A percentile compares a stretch with the other conserved stretches of the same genome.
Evolutionary conservation across 2,888 invertebrate genomes (phyloP).

Genomic region (Tenodera sinensis): DNA sequence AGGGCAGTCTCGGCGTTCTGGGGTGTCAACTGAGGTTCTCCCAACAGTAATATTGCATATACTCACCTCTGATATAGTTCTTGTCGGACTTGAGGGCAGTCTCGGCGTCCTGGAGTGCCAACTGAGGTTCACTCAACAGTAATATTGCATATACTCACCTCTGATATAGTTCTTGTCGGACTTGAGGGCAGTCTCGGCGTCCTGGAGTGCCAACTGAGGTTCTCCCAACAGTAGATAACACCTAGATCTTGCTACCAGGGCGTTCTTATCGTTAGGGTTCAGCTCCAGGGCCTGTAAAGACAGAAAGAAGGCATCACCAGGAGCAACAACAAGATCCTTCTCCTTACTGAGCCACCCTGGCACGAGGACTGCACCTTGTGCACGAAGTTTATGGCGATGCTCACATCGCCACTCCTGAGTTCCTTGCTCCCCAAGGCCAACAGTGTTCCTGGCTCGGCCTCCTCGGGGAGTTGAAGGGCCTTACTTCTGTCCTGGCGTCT

Average conservation of each 20-base stretch:
- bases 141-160: conserved; percentile 46
- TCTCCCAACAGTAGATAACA: conserved; percentile 85
- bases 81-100: conserved; percentile 71
- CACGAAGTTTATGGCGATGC: conserved; percentile 70
- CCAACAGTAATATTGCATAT: too few relatives aligned
- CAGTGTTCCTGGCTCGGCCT: conserved; percentile 72
- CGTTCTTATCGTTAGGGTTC: conserved; percentile 78
- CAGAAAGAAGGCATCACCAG: neutral
- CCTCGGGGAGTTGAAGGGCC: conserved; percentile 69
- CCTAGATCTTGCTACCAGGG: conserved; percentile 82
- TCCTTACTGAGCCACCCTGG: too few relatives aligned
- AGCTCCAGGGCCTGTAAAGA: conserved; percentile 77
- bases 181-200: conserved; percentile 78
- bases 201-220: conserved; percentile 72
- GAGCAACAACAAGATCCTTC: too few relatives aligned
- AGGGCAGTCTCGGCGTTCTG: conserved; percentile 82
- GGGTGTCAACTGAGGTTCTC: conserved; percentile 42
- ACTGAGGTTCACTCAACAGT: conserved; percentile 76
- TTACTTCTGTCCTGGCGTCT: conserved; percentile 72
- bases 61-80: conserved; percentile 54
- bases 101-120: conserved; percentile 81
- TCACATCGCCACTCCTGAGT: conserved; percentile 68
- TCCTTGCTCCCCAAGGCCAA: conserved; percentile 73
- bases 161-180: conserved; percentile 68
- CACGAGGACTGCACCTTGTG: conserved; percentile 60